phyloP scores from a whole-genome alignment of 2,888 invertebrate species.

The Empis stercorea region DNA sequence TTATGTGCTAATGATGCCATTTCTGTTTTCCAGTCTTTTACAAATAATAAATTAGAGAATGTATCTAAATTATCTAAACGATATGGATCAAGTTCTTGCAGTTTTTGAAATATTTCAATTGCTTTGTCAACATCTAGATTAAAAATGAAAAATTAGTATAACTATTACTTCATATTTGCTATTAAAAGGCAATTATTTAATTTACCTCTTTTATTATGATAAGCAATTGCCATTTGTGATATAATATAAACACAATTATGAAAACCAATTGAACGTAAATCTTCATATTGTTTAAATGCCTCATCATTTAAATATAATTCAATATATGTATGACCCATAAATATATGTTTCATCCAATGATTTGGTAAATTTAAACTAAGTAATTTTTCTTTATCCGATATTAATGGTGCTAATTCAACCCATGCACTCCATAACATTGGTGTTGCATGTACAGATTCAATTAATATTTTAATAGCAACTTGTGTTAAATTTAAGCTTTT shows the following conservation, averaged over 20 bases:
- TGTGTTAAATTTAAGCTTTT: conserved; percentile 71
- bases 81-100: conserved; percentile 81
- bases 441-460: conserved; percentile 61
- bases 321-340: conserved; percentile 77
- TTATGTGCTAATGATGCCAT: conserved; percentile 87
- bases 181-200: neutral
- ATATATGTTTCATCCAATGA: conserved; percentile 93
- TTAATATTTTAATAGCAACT: conserved; percentile 65
- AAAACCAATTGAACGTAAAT: conserved; percentile 67
- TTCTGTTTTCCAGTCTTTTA: conserved; percentile 84
- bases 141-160: conserved; percentile 6
- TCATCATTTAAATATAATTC: conserved; percentile 84
- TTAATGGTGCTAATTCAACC: conserved; percentile 77
- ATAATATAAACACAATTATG: conserved; percentile 77
- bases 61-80: conserved; percentile 92
- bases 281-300: conserved; percentile 69
- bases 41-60: conserved; percentile 90
- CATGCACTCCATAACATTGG: conserved; percentile 94
- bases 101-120: conserved; percentile 66
- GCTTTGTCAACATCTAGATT: conserved; percentile 78
- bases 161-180: too few species aligned
- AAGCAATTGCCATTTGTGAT: conserved; percentile 84
- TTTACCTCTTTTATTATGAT: conserved; percentile 80
- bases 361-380: conserved; percentile 55
- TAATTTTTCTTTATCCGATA: conserved; percentile 67